Evolutionary conservation across 2,113 vertebrate genomes (phyloP).

Genomic region (Pelodiscus sinensis): DNA sequence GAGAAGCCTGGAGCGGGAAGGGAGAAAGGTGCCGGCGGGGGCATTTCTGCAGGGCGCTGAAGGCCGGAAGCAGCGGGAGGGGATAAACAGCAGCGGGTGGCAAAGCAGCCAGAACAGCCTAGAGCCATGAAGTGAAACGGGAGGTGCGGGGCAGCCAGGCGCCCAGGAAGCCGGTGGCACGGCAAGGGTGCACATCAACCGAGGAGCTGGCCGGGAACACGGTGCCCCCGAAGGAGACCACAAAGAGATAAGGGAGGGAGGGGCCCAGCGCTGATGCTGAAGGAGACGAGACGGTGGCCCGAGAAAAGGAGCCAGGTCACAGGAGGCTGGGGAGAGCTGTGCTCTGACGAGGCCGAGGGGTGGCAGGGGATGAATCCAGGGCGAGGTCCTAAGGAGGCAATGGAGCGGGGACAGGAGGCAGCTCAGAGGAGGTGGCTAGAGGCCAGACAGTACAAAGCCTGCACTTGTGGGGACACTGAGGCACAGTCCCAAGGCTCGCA

Average conservation of each 20-base stretch:
- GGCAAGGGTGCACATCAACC: too few species aligned
- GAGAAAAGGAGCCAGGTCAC: not conserved
- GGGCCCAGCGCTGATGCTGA: not conserved
- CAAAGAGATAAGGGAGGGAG: too few species aligned
- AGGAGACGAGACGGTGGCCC: too few species aligned
- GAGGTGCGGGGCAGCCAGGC: too few species aligned
- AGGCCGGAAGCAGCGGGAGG: not conserved
- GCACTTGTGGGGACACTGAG: too few species aligned
- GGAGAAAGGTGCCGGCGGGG: not conserved
- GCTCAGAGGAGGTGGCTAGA: not conserved
- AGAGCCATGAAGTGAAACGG: too few species aligned
- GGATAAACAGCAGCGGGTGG: not conserved
- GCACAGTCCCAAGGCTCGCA: too few species aligned
- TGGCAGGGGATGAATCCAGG: not conserved
- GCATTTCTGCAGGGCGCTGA: not conserved
- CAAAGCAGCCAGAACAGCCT: not conserved
- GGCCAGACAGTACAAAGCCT: not conserved
- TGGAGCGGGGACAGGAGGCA: too few species aligned
- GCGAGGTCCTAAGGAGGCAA: not conserved
- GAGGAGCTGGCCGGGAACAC: too few species aligned
- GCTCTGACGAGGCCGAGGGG: not conserved
- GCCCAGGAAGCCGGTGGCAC: too few species aligned
- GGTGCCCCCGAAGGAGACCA: too few species aligned
- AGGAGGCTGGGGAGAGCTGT: not conserved
- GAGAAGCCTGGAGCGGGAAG: not conserved